Evolutionary conservation across 2,113 vertebrate species (phyloP).

Genomic region (Mustela lutreola): DNA sequence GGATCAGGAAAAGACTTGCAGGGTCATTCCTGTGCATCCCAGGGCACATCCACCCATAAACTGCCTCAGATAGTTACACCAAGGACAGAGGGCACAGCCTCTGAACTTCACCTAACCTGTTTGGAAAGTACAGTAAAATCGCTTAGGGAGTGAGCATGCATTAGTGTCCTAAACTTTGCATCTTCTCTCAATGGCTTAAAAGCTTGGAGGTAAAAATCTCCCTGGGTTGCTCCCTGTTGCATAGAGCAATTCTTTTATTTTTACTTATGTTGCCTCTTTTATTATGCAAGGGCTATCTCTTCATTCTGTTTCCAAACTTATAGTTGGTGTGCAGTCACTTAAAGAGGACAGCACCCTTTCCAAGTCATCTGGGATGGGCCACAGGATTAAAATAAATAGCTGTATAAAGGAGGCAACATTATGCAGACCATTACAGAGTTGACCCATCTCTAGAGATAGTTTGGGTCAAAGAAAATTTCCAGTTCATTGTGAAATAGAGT

Average conservation of each 20-base stretch:
- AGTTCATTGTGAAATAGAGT: neutral
- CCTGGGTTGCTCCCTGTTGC: neutral
- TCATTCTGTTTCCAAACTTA: slow-evolving; percentile 29
- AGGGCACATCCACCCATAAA: too few species aligned
- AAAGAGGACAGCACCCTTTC: neutral
- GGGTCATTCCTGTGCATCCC: neutral
- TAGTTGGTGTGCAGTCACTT: neutral
- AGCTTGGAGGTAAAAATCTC: neutral
- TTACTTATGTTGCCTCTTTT: neutral
- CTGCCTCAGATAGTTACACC: neutral
- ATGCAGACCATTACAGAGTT: neutral
- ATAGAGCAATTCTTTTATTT: neutral
- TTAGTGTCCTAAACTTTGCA: neutral
- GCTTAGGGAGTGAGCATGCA: neutral
- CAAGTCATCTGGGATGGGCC: neutral
- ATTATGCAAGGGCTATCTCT: neutral
- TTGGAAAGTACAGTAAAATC: neutral
- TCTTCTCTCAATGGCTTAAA: neutral
- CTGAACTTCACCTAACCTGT: neutral
- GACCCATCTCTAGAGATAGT: neutral
- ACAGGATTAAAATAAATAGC: neutral
- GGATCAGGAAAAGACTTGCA: neutral
- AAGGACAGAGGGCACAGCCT: neutral
- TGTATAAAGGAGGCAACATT: neutral
- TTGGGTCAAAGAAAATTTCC: neutral